These are phyloP conservation scores for Tolmerus cingulatus DNA, from an alignment of 2,888 invertebrate species.

Conservation along the genomic window DNA sequence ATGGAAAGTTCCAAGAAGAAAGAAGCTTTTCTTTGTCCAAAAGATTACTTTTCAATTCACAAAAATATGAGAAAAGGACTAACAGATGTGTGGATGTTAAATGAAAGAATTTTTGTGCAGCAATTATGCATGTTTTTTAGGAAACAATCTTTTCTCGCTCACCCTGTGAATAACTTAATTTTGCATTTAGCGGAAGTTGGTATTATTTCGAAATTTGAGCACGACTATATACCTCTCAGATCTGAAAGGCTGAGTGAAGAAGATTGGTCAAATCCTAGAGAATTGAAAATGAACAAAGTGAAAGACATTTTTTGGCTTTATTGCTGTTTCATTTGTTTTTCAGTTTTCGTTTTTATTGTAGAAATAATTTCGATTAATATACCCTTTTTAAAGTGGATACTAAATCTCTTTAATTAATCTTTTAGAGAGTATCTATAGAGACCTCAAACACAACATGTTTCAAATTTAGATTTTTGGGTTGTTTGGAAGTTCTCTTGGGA, in stretches of 20 bases:
- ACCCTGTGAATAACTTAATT: background rate
- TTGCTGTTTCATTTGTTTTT: background rate
- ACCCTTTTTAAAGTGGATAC: background rate
- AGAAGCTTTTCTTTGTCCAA: background rate
- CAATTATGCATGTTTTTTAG: slow-evolving; percentile 2
- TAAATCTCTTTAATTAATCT: background rate
- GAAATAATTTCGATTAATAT: background rate
- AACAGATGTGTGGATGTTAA: background rate
- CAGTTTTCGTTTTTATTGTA: background rate
- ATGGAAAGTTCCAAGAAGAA: background rate
- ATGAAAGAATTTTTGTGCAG: background rate
- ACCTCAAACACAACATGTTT: no score
- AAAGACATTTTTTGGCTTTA: background rate
- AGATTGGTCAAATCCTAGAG: background rate
- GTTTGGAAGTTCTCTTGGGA: no score
- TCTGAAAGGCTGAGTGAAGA: background rate
- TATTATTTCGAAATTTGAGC: background rate
- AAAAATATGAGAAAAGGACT: background rate
- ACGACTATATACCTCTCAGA: background rate
- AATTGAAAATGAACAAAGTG: background rate
- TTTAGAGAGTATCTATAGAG: background rate
- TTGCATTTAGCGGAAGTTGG: background rate
- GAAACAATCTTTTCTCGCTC: background rate
- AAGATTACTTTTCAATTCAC: background rate
- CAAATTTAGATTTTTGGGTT: no score